A percentile compares a stretch with the other conserved stretches of the same genome.
These are phyloP conservation scores for Pecten maximus DNA, from an alignment of 2,888 invertebrate species.

Conservation along the genomic window DNA sequence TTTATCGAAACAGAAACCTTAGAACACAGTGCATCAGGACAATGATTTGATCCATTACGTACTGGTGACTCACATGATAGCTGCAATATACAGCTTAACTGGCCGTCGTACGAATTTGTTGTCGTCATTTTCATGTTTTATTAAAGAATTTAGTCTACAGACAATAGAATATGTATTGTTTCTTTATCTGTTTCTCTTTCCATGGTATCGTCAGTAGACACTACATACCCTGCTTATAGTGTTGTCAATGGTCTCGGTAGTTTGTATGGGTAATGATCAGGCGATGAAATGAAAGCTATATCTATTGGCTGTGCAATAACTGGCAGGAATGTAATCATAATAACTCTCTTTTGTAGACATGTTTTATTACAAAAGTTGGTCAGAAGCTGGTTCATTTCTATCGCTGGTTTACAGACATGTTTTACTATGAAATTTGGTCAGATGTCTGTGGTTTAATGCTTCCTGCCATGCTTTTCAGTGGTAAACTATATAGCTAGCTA, in stretches of 20 bases:
- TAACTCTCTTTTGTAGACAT: not conserved
- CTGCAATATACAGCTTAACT: not conserved
- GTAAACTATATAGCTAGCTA: not conserved
- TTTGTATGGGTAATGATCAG: not conserved
- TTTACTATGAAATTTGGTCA: too few species aligned
- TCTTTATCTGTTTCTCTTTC: not conserved
- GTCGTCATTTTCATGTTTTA: slow-evolving; percentile 18
- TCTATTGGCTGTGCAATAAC: not conserved
- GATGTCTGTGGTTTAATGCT: not conserved
- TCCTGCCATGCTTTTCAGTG: not conserved
- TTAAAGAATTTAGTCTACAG: not conserved
- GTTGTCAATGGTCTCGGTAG: not conserved
- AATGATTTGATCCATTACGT: not conserved
- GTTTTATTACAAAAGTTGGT: not conserved
- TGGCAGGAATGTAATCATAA: not conserved
- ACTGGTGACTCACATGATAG: not conserved
- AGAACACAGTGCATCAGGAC: not conserved
- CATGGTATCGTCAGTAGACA: not conserved
- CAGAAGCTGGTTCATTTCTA: not conserved
- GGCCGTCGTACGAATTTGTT: not conserved
- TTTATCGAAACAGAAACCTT: not conserved
- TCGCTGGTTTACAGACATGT: not conserved
- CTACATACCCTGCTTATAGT: not conserved
- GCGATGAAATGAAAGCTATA: slow-evolving; percentile 1
- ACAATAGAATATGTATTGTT: not conserved